Conservation (phyloP, 2,888 invertebrate genomes). For the Teleiodes luculella region DNA sequence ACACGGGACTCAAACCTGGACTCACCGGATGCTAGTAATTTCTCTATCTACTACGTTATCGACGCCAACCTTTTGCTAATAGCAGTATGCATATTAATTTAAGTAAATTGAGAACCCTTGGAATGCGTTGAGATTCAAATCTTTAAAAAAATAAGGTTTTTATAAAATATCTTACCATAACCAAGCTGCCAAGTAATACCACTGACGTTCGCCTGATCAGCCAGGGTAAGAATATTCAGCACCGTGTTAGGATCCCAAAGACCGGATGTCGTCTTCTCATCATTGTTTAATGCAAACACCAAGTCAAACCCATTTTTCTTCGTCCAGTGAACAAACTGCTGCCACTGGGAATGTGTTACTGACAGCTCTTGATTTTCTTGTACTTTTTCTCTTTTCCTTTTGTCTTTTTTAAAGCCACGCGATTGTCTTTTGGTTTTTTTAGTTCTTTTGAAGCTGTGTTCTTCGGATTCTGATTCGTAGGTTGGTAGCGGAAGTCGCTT, state of each 20-base stretch:
- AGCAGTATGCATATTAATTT: too few species aligned
- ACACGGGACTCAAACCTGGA: too few species aligned
- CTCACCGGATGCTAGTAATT: too few species aligned
- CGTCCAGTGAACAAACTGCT: conserved; percentile 70
- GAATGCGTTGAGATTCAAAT: too few species aligned
- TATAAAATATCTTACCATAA: conserved; percentile 76
- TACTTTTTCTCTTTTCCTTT: conserved; percentile 22
- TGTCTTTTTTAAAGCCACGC: conserved; percentile 6
- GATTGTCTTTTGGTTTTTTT: conserved; percentile 17
- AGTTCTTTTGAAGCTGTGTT: background rate
- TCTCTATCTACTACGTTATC: too few species aligned
- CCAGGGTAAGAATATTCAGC: conserved; percentile 82
- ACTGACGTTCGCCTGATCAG: conserved; percentile 80
- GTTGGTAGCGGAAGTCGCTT: background rate
- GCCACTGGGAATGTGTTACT: conserved; percentile 51
- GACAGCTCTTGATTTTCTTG: conserved; percentile 27
- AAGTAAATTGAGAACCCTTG: too few species aligned
- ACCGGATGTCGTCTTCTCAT: conserved; percentile 62
- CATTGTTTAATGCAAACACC: conserved; percentile 83
- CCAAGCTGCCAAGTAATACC: conserved; percentile 86
- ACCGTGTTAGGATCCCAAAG: conserved; percentile 85
- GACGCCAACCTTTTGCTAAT: too few species aligned
- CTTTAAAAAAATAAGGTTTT: background rate
- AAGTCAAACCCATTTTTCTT: conserved; percentile 79
- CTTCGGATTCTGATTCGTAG: background rate